Conservation (phyloP, 1,140 invertebrate species). For the Trichomalopsis sarcophagae region DNA sequence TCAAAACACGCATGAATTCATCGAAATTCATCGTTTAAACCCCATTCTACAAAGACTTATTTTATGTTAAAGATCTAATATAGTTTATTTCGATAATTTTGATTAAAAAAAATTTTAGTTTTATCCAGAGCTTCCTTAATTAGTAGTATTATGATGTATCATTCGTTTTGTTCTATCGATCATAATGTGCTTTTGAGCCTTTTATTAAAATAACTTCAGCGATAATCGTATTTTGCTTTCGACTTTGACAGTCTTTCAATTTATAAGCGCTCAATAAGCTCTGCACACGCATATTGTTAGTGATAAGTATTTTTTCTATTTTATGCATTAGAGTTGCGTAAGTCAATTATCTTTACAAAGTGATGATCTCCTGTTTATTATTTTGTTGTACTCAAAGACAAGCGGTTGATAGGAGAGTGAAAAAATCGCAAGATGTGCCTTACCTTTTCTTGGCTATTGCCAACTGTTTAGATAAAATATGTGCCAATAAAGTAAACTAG, state of each 20-base stretch:
- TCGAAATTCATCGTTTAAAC: not conserved
- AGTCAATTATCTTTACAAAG: constrained; percentile 27
- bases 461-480: constrained; percentile 23
- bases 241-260: constrained; percentile 28
- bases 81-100: constrained; percentile 47
- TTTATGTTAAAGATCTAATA: constrained; percentile 35
- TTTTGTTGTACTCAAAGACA: not conserved
- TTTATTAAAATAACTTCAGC: not conserved
- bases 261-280: constrained; percentile 17
- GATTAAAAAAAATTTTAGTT: constrained; percentile 13
- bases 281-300: constrained; percentile 7
- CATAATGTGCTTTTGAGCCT: not conserved
- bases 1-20: not conserved
- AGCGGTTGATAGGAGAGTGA: not conserved
- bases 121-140: constrained; percentile 25
- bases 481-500: constrained; percentile 43
- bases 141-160: not conserved
- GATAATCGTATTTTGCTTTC: constrained; percentile 1
- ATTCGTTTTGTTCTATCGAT: constrained; percentile 37
- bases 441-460: not conserved
- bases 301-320: constrained; percentile 12
- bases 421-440: not conserved
- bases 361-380: constrained; percentile 31
- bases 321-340: constrained; percentile 12
- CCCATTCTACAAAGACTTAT: constrained; percentile 30